A percentile compares a stretch with the other conserved stretches of the same genome.
phyloP scores from a whole-genome alignment of 2,888 invertebrate species.

The Zygogramma bicolorata region DNA sequence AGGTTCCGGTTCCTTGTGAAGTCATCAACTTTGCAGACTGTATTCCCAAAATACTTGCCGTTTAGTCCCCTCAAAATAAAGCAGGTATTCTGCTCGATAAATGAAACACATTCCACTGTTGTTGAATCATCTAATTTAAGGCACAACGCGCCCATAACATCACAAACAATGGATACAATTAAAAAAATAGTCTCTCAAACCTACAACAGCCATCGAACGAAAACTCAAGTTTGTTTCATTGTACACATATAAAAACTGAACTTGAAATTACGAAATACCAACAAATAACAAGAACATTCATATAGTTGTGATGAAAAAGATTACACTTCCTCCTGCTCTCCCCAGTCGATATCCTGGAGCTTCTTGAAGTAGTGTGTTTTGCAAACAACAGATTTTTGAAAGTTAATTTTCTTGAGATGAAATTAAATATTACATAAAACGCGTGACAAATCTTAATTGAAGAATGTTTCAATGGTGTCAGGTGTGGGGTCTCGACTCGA shows the following conservation, averaged over 20 bases:
- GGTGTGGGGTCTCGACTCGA: not conserved
- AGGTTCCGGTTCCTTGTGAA: no score
- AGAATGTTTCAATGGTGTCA: not conserved
- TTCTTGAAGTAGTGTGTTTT: conserved; percentile 14
- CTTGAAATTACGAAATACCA: not conserved
- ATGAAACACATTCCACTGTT: not conserved
- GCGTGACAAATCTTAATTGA: not conserved
- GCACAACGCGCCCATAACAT: not conserved
- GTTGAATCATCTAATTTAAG: not conserved
- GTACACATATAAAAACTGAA: not conserved
- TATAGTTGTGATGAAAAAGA: no score
- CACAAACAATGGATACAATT: not conserved
- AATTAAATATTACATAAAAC: no score
- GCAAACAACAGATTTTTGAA: no score
- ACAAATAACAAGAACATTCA: not conserved
- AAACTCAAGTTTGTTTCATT: not conserved
- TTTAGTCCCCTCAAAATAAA: no score
- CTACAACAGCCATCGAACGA: not conserved
- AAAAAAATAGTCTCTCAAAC: not conserved
- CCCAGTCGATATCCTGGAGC: not conserved
- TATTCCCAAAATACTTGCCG: no score
- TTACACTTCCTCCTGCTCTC: not conserved
- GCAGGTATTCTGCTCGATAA: no score
- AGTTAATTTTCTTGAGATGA: no score
- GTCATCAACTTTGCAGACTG: no score